Evolutionary conservation across 2,888 invertebrate genomes (phyloP).

Genomic region (Stegana nigrithorax): DNA sequence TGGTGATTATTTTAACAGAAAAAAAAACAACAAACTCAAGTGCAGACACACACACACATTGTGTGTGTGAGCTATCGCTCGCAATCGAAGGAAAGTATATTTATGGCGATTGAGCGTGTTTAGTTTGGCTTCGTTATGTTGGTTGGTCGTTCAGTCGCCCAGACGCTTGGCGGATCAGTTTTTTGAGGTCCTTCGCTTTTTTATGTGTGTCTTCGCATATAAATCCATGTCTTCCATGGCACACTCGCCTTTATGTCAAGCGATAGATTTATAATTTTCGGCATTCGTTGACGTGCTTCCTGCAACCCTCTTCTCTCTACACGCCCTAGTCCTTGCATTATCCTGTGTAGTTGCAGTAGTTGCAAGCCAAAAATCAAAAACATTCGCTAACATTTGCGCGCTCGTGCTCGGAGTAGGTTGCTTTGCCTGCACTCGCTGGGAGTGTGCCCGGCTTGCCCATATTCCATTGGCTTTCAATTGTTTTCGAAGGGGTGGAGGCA

Average conservation of each 20-base stretch:
- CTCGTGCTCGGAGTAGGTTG: too few relatives aligned
- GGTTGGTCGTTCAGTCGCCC: conserved; percentile 16
- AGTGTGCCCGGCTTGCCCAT: conserved; percentile 9
- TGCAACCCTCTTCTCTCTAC: conserved; percentile 28
- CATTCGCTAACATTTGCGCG: conserved; percentile 21
- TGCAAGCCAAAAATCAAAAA: conserved; percentile 33
- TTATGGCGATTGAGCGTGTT: conserved; percentile 41
- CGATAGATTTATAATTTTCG: conserved; percentile 64
- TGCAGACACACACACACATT: conserved; percentile 14
- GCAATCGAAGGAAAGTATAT: conserved; percentile 31
- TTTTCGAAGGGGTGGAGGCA: conserved; percentile 29
- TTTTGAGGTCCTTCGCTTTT: neutral
- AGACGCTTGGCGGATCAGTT: too few relatives aligned
- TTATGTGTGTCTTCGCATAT: conserved; percentile 58
- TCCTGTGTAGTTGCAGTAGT: conserved; percentile 17
- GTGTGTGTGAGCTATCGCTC: neutral
- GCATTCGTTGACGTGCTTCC: conserved; percentile 20
- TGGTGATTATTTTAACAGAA: conserved; percentile 63
- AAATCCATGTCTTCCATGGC: conserved; percentile 58
- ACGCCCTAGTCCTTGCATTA: conserved; percentile 16
- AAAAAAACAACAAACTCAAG: conserved; percentile 26
- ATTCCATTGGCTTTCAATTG: conserved; percentile 20
- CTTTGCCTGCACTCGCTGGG: conserved; percentile 16
- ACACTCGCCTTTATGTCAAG: conserved; percentile 62
- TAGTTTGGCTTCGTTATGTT: conserved; percentile 24